Evolutionary conservation across 2,888 invertebrate genomes (phyloP).

Genomic region (Tiliacea aurago): DNA sequence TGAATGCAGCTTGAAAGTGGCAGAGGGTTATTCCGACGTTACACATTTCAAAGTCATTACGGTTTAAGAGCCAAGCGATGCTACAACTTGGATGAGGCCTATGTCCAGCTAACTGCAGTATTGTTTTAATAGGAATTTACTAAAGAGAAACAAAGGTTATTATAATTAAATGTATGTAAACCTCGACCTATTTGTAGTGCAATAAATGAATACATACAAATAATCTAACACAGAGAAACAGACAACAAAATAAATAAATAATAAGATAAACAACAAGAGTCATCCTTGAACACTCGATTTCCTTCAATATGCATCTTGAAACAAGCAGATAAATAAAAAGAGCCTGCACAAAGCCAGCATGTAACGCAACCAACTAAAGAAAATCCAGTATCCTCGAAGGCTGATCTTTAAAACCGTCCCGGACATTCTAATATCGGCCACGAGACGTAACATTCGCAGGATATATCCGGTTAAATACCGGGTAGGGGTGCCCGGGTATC

Average conservation of each 20-base stretch:
- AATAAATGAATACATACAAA: conserved; percentile 12
- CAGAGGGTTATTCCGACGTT: conserved; percentile 5
- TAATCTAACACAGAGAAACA: background rate
- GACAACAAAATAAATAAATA: conserved; percentile 6
- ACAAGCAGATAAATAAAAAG: conserved; percentile 30
- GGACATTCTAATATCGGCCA: conserved; percentile 78
- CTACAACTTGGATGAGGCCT: background rate
- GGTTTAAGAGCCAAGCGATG: background rate
- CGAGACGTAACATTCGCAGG: conserved; percentile 64
- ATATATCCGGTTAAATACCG: conserved; percentile 77
- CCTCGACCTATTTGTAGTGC: conserved; percentile 8
- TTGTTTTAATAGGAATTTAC: no score
- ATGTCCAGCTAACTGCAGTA: background rate
- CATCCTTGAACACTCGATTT: conserved; percentile 9
- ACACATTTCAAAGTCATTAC: conserved; percentile 33
- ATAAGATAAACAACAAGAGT: conserved; percentile 1
- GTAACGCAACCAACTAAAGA: conserved; percentile 54
- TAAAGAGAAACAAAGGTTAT: background rate
- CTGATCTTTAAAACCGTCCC: conserved; percentile 63
- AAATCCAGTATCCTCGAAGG: conserved; percentile 50
- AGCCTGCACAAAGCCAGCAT: conserved; percentile 35
- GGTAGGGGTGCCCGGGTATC: conserved; percentile 65
- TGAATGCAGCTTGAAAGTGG: conserved; percentile 1
- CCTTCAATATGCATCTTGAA: conserved; percentile 33
- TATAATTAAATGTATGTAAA: background rate